Evolutionary conservation across 2,113 vertebrate genomes (phyloP).

Genomic region (Ondatra zibethicus): DNA sequence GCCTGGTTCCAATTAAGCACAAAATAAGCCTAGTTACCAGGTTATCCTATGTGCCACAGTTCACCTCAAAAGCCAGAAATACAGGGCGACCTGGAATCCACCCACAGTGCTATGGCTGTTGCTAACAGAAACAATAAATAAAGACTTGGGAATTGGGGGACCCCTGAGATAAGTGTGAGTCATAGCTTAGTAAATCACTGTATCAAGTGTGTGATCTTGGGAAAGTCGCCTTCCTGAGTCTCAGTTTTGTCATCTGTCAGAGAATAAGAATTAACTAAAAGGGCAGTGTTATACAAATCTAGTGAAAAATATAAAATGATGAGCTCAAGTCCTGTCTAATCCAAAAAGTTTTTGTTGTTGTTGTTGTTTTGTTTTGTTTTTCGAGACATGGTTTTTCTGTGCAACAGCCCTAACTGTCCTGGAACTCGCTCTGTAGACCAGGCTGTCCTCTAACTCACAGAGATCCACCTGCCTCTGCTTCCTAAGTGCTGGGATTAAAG

Average conservation of each 20-base stretch:
- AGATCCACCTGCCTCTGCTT: too few relatives aligned
- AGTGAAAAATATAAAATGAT: not conserved
- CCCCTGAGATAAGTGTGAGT: not conserved
- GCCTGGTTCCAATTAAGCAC: constrained; percentile 68
- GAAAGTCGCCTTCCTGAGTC: not conserved
- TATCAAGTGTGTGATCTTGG: not conserved
- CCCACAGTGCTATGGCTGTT: not conserved
- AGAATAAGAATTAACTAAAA: not conserved
- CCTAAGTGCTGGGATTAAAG: too few relatives aligned
- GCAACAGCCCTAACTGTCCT: too few relatives aligned
- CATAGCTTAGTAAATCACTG: not conserved
- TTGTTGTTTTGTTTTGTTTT: too few relatives aligned
- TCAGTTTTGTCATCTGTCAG: constrained; percentile 2
- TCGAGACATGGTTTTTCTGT: too few relatives aligned
- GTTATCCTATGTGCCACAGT: constrained; percentile 44
- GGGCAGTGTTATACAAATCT: not conserved
- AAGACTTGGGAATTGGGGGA: not conserved
- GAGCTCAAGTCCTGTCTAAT: not conserved
- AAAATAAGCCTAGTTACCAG: constrained; percentile 58
- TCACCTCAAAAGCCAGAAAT: constrained; percentile 57
- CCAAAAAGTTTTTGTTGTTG: not conserved
- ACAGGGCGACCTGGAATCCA: constrained; percentile 40
- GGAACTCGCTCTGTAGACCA: too few relatives aligned
- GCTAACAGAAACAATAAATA: not conserved
- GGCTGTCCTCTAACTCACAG: too few relatives aligned